Base-by-base conservation (phyloP, 2,888 invertebrate species). In the Andrena fulva region DNA sequence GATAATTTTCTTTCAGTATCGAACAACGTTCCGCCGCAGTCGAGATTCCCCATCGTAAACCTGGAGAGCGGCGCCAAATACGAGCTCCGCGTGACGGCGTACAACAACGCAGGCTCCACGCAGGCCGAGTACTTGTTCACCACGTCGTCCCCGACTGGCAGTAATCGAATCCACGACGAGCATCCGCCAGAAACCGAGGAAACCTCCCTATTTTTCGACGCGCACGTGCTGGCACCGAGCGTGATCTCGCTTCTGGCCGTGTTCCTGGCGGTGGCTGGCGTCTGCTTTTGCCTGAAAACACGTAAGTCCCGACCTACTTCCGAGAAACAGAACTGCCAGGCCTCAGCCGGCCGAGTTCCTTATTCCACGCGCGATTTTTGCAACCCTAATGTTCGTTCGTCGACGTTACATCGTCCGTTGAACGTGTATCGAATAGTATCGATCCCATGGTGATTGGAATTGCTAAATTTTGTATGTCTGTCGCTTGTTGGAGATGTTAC, bases 81-180 rank as follows among this genome's bases (percentile, higher is more conserved):
- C 89, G 94, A 94, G 86, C 90, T 95, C 63, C 94, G 95, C 12
- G 94, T 96, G 42, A 95, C 95, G 2, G 96, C 96, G 0, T 95
- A 95, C 89, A 96, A 96, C 90, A 95, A 96, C 90, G 96, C 96
- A 4, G 96, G 96, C 0, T 95, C 95, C 10, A 96, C 95, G 2
- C 95, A 95, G 66, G 95, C 95, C 62, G 95, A 95, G 85, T 95
- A 95, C 86, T 94, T 94, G 78, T 95, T 96, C 91, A 95, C 94
- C 76, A 96, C 96, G 1, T 92, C 95, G 68, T 95, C 95, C 35
- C 94, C 95, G 73, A 94, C 91, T 78, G 95, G 95, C 85, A 95
- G 95, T 90, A 92, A 94, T 64, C 89, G 92, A 35, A 90, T 91
- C 79, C 91, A 91, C 88, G 92, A 92, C 82, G 90, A 90, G 72